phyloP scores from a whole-genome alignment of 2,797 vertebrate genomes.

The Anniella stebbinsi region DNA sequence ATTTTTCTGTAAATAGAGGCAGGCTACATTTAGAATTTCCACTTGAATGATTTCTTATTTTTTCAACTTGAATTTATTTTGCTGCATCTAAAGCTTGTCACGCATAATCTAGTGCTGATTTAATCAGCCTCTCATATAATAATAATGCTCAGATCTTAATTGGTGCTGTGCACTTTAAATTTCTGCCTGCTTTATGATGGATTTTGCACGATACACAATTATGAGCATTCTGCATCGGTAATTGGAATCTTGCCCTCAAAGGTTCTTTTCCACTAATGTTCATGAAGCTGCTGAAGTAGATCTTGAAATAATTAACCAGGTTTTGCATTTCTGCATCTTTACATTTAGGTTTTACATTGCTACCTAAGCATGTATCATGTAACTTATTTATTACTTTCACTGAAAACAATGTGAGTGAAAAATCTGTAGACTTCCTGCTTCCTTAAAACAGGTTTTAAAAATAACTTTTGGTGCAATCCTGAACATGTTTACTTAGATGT shows the following conservation, averaged over 20 bases:
- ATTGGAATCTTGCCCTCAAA: slow-evolving; percentile 39
- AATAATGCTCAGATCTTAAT: slow-evolving; percentile 19
- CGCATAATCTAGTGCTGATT: not conserved
- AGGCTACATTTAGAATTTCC: slow-evolving; percentile 38
- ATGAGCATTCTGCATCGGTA: slow-evolving; percentile 13
- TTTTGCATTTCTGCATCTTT: not conserved
- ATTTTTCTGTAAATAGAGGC: not conserved
- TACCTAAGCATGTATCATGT: not conserved
- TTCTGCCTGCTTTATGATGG: not conserved
- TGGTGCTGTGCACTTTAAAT: not conserved
- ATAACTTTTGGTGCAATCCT: not conserved
- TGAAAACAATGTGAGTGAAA: slow-evolving; percentile 39
- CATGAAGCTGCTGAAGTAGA: slow-evolving; percentile 14
- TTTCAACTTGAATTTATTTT: slow-evolving; percentile 41
- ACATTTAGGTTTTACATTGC: slow-evolving; percentile 20
- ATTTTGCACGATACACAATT: slow-evolving; percentile 29
- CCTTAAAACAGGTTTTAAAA: slow-evolving; percentile 22
- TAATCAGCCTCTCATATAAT: not conserved
- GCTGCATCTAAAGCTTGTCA: slow-evolving; percentile 37
- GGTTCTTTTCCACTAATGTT: not conserved
- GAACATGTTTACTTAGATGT: not conserved
- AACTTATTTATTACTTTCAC: slow-evolving; percentile 4
- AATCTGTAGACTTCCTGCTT: slow-evolving; percentile 22
- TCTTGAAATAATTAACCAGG: slow-evolving; percentile 31
- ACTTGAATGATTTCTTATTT: slow-evolving; percentile 28